Percentiles rank a stretch among this genome's conserved stretches.
These are phyloP conservation scores for Oreonectes daqikongensis DNA, from an alignment of 2,797 vertebrate genomes.

Conservation along the genomic window DNA sequence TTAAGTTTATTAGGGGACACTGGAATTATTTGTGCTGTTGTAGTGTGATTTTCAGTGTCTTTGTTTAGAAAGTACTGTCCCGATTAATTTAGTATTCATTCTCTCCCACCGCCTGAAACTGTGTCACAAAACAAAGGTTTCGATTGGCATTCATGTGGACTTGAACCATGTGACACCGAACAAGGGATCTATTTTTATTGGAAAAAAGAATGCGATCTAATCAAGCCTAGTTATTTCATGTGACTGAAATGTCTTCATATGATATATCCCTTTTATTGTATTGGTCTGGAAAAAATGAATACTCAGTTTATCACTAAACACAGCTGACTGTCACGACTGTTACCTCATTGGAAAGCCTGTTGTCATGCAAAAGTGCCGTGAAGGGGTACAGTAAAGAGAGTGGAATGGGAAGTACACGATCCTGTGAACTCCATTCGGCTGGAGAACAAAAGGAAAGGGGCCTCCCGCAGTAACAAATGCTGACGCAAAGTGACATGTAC, in stretches of 20 bases:
- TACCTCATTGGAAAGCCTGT: slow-evolving; percentile 11
- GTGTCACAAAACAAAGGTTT: slow-evolving; percentile 77
- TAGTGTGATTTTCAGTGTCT: slow-evolving; percentile 42
- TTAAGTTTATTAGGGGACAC: too few relatives aligned
- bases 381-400: slow-evolving; percentile 41
- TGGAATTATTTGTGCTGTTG: neutral
- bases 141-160: slow-evolving; percentile 64
- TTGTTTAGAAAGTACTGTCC: slow-evolving; percentile 64
- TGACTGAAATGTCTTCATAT: slow-evolving; percentile 59
- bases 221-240: slow-evolving; percentile 63
- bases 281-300: neutral
- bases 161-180: slow-evolving; percentile 67
- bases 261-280: neutral
- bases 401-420: slow-evolving; percentile 61
- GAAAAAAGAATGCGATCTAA: slow-evolving; percentile 58
- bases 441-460: slow-evolving; percentile 69
- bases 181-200: slow-evolving; percentile 70
- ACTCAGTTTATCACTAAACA: neutral
- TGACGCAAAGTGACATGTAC: slow-evolving; percentile 80
- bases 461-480: slow-evolving; percentile 70
- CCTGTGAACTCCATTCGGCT: slow-evolving; percentile 69
- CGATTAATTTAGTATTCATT: slow-evolving; percentile 75
- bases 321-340: neutral
- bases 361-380: slow-evolving; percentile 10
- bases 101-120: slow-evolving; percentile 69